These are phyloP conservation scores for Tokudaia muenninki DNA, from an alignment of 2,797 vertebrate species.

Conservation along the genomic window DNA sequence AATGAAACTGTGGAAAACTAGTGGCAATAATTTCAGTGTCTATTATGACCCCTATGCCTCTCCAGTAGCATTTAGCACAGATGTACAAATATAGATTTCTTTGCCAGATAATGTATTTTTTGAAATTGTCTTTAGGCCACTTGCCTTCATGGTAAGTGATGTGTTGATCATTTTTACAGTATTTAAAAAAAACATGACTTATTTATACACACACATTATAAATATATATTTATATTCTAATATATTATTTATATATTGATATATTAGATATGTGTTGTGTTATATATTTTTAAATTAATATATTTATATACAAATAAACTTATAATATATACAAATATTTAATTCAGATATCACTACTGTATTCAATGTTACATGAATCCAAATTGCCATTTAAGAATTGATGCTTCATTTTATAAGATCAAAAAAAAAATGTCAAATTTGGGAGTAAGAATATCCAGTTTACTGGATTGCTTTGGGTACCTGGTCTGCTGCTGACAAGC, in stretches of 20 bases:
- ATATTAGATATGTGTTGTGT: neutral
- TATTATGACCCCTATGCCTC: neutral
- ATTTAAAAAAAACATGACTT: neutral
- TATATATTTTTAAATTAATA: neutral
- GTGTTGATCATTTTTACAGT: neutral
- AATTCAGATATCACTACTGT: neutral
- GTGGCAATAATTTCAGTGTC: neutral
- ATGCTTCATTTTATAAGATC: neutral
- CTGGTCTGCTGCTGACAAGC: neutral
- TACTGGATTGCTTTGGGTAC: neutral
- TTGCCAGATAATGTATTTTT: neutral
- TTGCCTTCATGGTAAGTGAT: conserved; percentile 7
- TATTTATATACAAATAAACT: neutral
- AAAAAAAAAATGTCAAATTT: neutral
- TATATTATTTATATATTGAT: neutral
- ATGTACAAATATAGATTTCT: neutral
- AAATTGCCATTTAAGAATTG: neutral
- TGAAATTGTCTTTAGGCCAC: neutral
- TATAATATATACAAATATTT: neutral
- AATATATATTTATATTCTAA: neutral
- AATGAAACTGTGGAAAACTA: conserved; percentile 11
- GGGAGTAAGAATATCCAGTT: neutral
- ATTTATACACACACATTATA: neutral
- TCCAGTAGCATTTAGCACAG: neutral
- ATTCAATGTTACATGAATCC: neutral